These are phyloP conservation scores for Chelmon rostratus DNA, from an alignment of 2,797 vertebrate species.

Conservation along the genomic window DNA sequence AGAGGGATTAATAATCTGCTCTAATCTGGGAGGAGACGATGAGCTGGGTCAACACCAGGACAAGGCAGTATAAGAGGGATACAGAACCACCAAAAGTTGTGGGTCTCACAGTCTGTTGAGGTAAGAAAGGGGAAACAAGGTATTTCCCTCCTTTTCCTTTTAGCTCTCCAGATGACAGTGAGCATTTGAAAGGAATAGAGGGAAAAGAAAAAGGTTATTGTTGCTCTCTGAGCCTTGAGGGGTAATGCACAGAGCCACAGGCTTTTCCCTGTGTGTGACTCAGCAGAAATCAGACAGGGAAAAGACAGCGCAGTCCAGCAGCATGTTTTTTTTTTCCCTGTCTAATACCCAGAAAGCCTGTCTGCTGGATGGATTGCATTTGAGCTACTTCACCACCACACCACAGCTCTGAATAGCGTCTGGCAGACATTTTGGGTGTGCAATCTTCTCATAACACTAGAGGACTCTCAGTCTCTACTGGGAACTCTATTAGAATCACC, in stretches of 20 bases:
- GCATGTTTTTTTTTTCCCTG: constrained; percentile 27
- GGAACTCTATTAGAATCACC: constrained; percentile 63
- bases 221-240: constrained; percentile 30
- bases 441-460: constrained; percentile 27
- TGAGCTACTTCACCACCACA: constrained; percentile 58
- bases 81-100: constrained; percentile 20
- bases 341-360: constrained; percentile 72
- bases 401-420: constrained; percentile 44
- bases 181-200: constrained; percentile 4
- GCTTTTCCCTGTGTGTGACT: constrained; percentile 61
- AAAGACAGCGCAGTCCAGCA: constrained; percentile 51
- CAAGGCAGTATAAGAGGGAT: constrained; percentile 39
- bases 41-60: constrained; percentile 67
- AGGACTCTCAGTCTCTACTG: constrained; percentile 48
- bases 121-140: constrained; percentile 1
- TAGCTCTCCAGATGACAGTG: constrained; percentile 26
- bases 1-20: constrained; percentile 80
- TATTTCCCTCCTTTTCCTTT: background rate
- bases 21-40: constrained; percentile 75
- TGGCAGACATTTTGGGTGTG: constrained; percentile 41
- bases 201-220: constrained; percentile 39
- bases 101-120: background rate
- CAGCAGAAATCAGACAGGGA: constrained; percentile 61
- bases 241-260: constrained; percentile 35
- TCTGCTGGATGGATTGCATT: constrained; percentile 68